These are phyloP conservation scores for Diabrotica balteata DNA, from an alignment of 2,888 invertebrate genomes.

Conservation along the genomic window DNA sequence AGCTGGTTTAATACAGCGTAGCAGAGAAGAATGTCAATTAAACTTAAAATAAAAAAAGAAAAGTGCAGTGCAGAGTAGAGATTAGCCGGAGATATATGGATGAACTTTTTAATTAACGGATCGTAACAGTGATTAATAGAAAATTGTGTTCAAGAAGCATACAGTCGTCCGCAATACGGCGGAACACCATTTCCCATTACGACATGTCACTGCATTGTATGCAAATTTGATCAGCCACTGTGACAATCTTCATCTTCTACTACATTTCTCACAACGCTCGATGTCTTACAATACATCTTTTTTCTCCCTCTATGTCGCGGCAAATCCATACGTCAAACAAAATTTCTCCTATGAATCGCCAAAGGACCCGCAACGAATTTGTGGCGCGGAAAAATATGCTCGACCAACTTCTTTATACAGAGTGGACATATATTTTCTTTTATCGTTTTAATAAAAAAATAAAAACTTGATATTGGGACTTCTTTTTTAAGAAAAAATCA, in stretches of 20 bases:
- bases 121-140: slow-evolving; percentile 61
- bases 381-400: no score
- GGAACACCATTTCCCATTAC: slow-evolving; percentile 60
- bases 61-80: slow-evolving; percentile 48
- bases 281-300: slow-evolving; percentile 36
- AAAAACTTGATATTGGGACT: no score
- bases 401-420: no score
- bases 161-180: slow-evolving; percentile 51
- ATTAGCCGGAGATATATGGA: slow-evolving; percentile 54
- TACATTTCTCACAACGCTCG: slow-evolving; percentile 39
- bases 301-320: slow-evolving; percentile 3
- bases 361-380: no score
- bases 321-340: background rate
- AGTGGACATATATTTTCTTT: no score
- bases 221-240: slow-evolving; percentile 60
- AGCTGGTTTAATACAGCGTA: slow-evolving; percentile 29
- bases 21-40: slow-evolving; percentile 43
- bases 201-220: slow-evolving; percentile 63
- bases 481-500: no score
- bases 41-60: slow-evolving; percentile 43
- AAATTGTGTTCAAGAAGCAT: slow-evolving; percentile 59
- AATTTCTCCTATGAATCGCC: no score
- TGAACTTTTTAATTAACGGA: slow-evolving; percentile 61
- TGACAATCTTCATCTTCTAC: slow-evolving; percentile 59
- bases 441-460: no score